Conservation (phyloP, 2,888 invertebrate species). For the Machimus rusticus region DNA sequence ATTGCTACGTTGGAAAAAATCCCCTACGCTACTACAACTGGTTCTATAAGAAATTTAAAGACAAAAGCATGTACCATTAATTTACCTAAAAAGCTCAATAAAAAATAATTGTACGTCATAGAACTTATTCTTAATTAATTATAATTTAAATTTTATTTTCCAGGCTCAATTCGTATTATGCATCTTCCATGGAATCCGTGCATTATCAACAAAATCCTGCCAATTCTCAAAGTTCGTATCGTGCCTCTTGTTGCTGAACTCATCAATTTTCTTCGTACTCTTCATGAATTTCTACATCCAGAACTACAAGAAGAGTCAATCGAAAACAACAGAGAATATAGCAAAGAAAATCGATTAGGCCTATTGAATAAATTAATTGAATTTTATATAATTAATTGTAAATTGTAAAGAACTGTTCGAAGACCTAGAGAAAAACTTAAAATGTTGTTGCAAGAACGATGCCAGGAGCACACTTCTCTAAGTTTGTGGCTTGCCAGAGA, state of each 20-base stretch:
- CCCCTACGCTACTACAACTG: neutral
- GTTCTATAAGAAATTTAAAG: neutral
- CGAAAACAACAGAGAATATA: neutral
- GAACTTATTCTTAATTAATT: neutral
- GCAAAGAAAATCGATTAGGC: conserved; percentile 44
- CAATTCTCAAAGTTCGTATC: conserved; percentile 71
- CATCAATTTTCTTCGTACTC: conserved; percentile 86
- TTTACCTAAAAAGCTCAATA: neutral
- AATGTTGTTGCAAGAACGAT: neutral
- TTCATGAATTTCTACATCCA: conserved; percentile 92
- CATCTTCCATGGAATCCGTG: conserved; percentile 60
- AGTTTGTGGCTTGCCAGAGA: conserved; percentile 17
- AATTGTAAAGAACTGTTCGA: neutral
- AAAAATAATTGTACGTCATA: neutral
- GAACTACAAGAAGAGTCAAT: conserved; percentile 70
- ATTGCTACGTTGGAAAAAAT: neutral
- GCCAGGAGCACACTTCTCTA: neutral
- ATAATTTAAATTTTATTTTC: conserved; percentile 49
- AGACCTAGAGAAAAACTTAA: neutral
- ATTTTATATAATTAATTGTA: neutral
- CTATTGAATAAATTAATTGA: neutral
- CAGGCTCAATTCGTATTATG: conserved; percentile 64
- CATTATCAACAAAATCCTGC: conserved; percentile 60
- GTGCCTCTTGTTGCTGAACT: conserved; percentile 77
- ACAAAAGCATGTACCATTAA: neutral